Evolutionary conservation across 2,797 vertebrate genomes (phyloP).

Genomic region (Anableps anableps): DNA sequence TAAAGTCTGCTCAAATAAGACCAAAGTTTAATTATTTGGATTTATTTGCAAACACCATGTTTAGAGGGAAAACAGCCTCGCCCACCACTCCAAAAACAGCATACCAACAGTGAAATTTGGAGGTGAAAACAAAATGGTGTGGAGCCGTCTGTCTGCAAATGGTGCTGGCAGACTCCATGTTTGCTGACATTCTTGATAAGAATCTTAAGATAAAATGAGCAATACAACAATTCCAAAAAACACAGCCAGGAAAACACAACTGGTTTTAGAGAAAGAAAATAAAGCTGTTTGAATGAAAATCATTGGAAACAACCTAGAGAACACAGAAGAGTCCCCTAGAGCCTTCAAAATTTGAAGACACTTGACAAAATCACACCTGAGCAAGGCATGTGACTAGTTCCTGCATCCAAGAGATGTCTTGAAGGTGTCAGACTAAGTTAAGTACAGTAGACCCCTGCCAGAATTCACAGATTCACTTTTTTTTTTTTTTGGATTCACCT

Average conservation of each 20-base stretch:
- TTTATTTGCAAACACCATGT: neutral
- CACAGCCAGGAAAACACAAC: neutral
- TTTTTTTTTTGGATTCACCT: neutral
- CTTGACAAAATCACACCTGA: neutral
- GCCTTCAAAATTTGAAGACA: neutral
- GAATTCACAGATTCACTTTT: neutral
- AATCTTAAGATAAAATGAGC: neutral
- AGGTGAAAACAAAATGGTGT: neutral
- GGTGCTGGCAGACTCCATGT: neutral
- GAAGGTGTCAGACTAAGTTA: neutral
- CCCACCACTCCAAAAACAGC: neutral
- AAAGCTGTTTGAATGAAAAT: neutral
- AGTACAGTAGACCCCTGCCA: neutral
- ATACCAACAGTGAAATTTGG: neutral
- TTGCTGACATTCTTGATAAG: neutral
- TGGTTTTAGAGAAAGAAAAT: neutral
- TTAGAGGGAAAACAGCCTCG: neutral
- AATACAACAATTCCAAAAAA: too few relatives aligned
- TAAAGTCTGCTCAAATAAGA: neutral
- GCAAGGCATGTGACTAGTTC: neutral
- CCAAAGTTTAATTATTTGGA: neutral
- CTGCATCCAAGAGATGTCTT: neutral
- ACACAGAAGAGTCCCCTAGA: neutral
- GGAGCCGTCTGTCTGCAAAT: neutral
- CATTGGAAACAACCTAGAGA: neutral